A percentile compares a stretch with the other conserved stretches of the same genome.
Evolutionary conservation across 2,888 invertebrate genomes (phyloP).

Genomic region (Vanessa cardui): DNA sequence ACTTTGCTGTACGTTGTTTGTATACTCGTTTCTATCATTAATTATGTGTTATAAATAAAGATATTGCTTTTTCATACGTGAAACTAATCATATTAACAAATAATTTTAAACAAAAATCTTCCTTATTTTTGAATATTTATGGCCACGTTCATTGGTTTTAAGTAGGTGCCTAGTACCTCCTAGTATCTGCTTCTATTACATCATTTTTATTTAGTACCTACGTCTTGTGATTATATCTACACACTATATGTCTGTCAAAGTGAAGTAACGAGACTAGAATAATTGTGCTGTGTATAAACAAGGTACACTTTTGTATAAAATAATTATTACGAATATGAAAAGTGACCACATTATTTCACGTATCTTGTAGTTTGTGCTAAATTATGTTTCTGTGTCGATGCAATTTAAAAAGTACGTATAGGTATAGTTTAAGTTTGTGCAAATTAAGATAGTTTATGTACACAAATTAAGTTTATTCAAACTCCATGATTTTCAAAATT

Average conservation of each 20-base stretch:
- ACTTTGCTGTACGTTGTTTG: slow-evolving; percentile 54
- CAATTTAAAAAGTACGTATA: no score
- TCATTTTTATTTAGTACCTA: slow-evolving; percentile 12
- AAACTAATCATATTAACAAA: not conserved
- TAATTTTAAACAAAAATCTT: not conserved
- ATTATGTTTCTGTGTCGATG: no score
- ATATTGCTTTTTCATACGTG: not conserved
- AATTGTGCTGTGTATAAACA: not conserved
- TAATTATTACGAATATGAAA: no score
- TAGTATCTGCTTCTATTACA: slow-evolving; percentile 10
- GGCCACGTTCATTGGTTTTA: not conserved
- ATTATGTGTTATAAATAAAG: slow-evolving; percentile 5
- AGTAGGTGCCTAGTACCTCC: not conserved
- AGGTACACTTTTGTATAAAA: no score
- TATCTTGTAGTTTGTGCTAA: no score
- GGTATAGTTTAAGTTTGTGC: no score
- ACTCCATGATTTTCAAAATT: no score
- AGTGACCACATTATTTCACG: no score
- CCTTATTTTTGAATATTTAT: not conserved
- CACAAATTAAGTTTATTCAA: no score
- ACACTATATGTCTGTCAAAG: not conserved
- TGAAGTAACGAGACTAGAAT: not conserved
- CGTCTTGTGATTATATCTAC: not conserved
- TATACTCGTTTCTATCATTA: slow-evolving; percentile 43
- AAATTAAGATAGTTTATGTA: no score